These are phyloP conservation scores for Eretmocerus hayati DNA, from an alignment of 2,888 invertebrate species.

Conservation along the genomic window DNA sequence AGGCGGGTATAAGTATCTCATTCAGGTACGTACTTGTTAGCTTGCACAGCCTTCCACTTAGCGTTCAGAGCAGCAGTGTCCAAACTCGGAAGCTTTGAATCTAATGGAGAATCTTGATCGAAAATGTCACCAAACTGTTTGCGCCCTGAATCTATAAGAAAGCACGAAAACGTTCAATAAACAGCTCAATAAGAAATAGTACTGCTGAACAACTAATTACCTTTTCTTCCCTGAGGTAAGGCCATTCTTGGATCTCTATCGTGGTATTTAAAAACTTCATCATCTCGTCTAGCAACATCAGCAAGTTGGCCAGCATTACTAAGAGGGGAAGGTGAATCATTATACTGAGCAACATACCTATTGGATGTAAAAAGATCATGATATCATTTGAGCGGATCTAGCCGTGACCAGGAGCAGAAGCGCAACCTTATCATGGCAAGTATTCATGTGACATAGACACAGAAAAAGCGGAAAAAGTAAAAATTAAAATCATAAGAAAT, in stretches of 20 bases:
- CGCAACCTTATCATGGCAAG: neutral
- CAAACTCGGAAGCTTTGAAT: constrained; percentile 39
- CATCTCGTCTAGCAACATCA: constrained; percentile 39
- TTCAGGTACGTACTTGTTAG: constrained; percentile 32
- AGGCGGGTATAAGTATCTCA: neutral
- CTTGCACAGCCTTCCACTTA: constrained; percentile 44
- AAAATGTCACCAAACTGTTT: constrained; percentile 43
- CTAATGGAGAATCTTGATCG: constrained; percentile 41
- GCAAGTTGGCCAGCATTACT: constrained; percentile 44
- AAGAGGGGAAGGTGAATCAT: constrained; percentile 45
- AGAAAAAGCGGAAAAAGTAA: neutral
- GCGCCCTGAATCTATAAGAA: constrained; percentile 39
- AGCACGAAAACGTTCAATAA: neutral
- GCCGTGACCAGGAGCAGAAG: constrained; percentile 1
- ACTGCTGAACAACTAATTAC: constrained; percentile 25
- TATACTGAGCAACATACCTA: constrained; percentile 45
- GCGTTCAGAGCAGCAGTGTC: constrained; percentile 41
- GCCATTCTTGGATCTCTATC: constrained; percentile 40
- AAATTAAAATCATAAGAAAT: neutral
- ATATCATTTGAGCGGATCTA: constrained; percentile 24
- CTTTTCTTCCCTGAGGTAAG: constrained; percentile 41
- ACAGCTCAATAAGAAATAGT: constrained; percentile 4
- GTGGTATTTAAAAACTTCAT: constrained; percentile 42
- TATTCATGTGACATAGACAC: neutral
- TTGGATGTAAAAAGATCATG: constrained; percentile 35